A percentile compares a stretch with the other conserved stretches of the same genome.
Evolutionary conservation across 2,888 invertebrate species (phyloP).

Genomic region (Agrilus mali): DNA sequence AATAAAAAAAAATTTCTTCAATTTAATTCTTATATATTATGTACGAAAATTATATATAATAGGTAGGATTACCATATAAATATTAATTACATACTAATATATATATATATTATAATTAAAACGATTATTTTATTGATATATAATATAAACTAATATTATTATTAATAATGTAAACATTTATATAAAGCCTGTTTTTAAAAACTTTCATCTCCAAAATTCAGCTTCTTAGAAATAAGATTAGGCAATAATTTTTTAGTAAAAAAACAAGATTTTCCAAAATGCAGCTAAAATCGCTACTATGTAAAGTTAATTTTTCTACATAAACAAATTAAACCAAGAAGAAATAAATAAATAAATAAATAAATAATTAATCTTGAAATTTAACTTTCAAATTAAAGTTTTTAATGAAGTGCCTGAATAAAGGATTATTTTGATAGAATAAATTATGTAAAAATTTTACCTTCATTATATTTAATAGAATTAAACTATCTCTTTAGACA

Average conservation of each 20-base stretch:
- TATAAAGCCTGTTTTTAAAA: too few species aligned
- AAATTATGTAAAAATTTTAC: conserved; percentile 35
- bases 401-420: conserved; percentile 35
- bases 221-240: too few species aligned
- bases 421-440: conserved; percentile 53
- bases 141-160: conserved; percentile 2
- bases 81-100: conserved; percentile 9
- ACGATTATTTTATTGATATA: conserved; percentile 4
- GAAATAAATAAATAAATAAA: too few species aligned
- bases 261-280: too few species aligned
- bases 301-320: too few species aligned
- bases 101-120: conserved; percentile 7
- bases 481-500: conserved; percentile 46
- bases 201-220: too few species aligned
- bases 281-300: too few species aligned
- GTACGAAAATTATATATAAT: conserved; percentile 12
- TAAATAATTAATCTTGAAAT: too few species aligned
- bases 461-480: conserved; percentile 45
- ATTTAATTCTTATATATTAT: conserved; percentile 18
- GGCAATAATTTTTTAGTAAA: not conserved
- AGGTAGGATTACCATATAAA: conserved; percentile 7
- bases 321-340: too few species aligned
- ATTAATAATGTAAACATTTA: not conserved
- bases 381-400: conserved; percentile 11
- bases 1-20: conserved; percentile 17